Percentiles rank a stretch among this genome's conserved stretches.
Conservation (phyloP, 2,888 invertebrate species). For the Meiosimyza platycephala region DNA sequence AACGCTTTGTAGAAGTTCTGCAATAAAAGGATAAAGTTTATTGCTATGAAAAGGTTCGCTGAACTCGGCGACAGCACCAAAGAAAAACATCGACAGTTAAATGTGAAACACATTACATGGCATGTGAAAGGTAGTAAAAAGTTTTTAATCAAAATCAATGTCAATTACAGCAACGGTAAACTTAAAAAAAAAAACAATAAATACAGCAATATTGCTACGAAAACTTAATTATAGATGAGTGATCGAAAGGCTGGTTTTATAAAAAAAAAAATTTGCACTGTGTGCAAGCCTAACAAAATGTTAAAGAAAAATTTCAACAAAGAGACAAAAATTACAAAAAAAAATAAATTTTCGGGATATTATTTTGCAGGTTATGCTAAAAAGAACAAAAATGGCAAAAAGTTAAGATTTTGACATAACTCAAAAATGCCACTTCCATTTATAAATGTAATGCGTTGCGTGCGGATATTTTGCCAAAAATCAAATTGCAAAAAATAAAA, state of each 20-base stretch:
- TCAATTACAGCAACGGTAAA: slow-evolving; percentile 45
- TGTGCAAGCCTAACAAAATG: too few species aligned
- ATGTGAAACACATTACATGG: not conserved
- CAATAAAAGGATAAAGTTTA: not conserved
- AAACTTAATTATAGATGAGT: too few species aligned
- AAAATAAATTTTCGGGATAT: slow-evolving; percentile 11
- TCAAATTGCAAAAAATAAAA: not conserved
- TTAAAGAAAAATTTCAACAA: too few species aligned
- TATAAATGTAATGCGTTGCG: slow-evolving; percentile 22
- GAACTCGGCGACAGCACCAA: not conserved
- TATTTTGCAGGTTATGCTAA: too few species aligned
- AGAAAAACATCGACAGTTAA: not conserved
- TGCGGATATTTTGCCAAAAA: not conserved
- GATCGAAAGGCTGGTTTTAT: too few species aligned
- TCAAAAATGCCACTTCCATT: slow-evolving; percentile 1
- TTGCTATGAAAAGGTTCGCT: not conserved
- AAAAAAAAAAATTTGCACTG: too few species aligned
- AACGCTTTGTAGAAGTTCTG: not conserved
- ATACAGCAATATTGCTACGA: too few species aligned
- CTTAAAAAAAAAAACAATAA: not conserved
- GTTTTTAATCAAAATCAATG: slow-evolving; percentile 56
- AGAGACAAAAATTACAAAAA: slow-evolving; percentile 21
- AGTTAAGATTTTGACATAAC: not conserved
- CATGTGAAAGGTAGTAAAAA: slow-evolving; percentile 39
- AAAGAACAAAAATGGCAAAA: too few species aligned